Base-by-base conservation (phyloP, 1,140 invertebrate species). In the Propsilocerus akamusi region DNA sequence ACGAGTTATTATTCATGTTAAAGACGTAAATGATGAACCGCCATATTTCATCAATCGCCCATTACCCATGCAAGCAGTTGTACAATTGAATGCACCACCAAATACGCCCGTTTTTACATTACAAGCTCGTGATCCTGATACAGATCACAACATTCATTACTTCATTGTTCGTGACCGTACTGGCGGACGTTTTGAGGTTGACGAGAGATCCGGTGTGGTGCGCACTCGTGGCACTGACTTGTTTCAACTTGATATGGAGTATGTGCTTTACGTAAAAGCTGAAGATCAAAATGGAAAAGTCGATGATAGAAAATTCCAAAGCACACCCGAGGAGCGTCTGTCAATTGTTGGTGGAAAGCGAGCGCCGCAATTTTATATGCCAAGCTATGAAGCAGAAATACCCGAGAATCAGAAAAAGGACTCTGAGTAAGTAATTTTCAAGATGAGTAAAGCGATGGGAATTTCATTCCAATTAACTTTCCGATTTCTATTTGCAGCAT, bases 391-490 rank as follows among this genome's bases (percentile, higher is more conserved):
- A 60, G 87, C 89, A 0, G 89, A 92, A 67, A 94, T 94, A 58
- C 89, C 89, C 1, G 91, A 95, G 68, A 94, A 94, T 65, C 86
- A 93, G 67, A 89, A 88, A 64, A 95, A 95, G 67, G 90, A 95
- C 66, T 91, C 90, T 22, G 90, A 94, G 89, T 94, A 74, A 80
- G 81, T 77, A 54, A 30, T 25, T 20, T 46, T 52, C n/a, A 20
- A 46, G 23, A 24, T 32, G 5, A 23, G 11, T 22, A 32, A 41
- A 22, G 17, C 34, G 20, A 24, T 51, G 7, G 24, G 12, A 7
- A 25, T 49, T 17, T 41, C 34, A 37, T 28, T 52, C 41, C 11
- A n/a, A 7, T 22, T 50, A 14, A 3, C 25, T 22, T n/a, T 37
- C 25, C 11, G 11, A 11, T 25, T 25, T 22, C 24, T 49, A 41